Evolutionary conservation across 2,888 invertebrate species (phyloP), one percentile per base, ranked within the genome.

Genomic region (Trilocha varians): DNA sequence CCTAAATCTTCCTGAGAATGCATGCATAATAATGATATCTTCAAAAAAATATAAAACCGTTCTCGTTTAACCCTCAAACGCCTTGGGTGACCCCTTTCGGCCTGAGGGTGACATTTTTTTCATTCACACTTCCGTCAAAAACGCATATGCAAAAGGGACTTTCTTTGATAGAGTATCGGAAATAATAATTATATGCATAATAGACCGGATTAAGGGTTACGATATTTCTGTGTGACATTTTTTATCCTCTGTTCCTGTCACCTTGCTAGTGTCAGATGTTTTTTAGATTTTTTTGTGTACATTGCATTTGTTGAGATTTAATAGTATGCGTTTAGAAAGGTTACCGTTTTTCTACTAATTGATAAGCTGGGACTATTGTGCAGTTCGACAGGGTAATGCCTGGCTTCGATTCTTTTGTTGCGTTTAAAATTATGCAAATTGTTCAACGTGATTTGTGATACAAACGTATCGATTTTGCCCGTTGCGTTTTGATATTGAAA

Each of bases 111-210:
- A 78, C 74, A 73, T 78, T 83, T 84, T 83, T 83, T 77, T 25
- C 25, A 78, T 83, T 82, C 78, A 83, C 79, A 83, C 83, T 83
- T 84, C 83, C 80, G 78, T 72, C 79, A 73, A 70, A 70, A 70
- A 72, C 63, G 70, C 72, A 71, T 82, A 84, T 84, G 84, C 84
- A 85, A 84, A 84, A 83, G 78, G 75, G 25, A 76, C 76, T 83
- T 79, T 78, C 84, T 83, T 84, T 79, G 82, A 82, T 79, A 73
- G 50, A 55, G 69, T 67, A 76, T 80, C 82, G 83, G 83, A 83
- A 85, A 84, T 83, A 85, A 84, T 85, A 83, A 85, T 84, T 84
- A 84, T 83, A 84, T 85, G 85, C 84, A 83, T 84, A 82, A 84
- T 76, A 71, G 76, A 74, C 64, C 70, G 83, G 85, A 85, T 85